Percentiles rank a stretch among this genome's conserved stretches.
Conservation (phyloP, 2,888 invertebrate species). For the Drosophila subquinaria region DNA sequence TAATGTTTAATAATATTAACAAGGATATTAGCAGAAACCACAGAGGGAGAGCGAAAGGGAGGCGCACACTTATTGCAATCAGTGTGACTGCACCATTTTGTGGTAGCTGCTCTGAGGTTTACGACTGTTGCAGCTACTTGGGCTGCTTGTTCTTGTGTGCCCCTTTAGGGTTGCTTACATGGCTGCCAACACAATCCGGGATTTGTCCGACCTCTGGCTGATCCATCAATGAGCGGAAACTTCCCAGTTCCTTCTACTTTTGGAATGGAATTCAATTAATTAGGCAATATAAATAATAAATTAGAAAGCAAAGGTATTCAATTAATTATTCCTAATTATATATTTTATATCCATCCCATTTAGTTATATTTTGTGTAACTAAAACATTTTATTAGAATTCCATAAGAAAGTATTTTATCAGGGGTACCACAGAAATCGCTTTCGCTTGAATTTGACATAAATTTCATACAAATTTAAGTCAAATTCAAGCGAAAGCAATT, state of each 20-base stretch:
- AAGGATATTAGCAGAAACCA: slow-evolving; percentile 82
- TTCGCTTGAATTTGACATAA: too few species aligned
- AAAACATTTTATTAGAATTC: too few species aligned
- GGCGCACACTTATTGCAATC: slow-evolving; percentile 67
- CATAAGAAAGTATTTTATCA: too few species aligned
- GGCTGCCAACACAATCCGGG: slow-evolving; percentile 31
- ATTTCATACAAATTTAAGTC: too few species aligned
- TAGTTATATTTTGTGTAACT: too few species aligned
- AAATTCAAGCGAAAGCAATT: too few species aligned
- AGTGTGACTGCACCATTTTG: slow-evolving; percentile 61
- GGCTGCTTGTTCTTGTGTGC: background rate
- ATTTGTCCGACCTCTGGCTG: slow-evolving; percentile 10
- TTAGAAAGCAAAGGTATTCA: too few species aligned
- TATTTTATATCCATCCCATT: too few species aligned
- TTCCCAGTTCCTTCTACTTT: background rate
- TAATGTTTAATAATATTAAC: slow-evolving; percentile 85
- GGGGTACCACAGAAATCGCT: too few species aligned
- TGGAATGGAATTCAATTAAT: too few species aligned
- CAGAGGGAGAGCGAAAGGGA: slow-evolving; percentile 15
- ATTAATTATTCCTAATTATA: too few species aligned
- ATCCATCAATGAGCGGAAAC: slow-evolving; percentile 3
- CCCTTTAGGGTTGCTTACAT: slow-evolving; percentile 37
- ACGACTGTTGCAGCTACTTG: slow-evolving; percentile 22
- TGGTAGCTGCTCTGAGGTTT: slow-evolving; percentile 36
- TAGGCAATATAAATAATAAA: too few species aligned